These are phyloP conservation scores for Melanophora roralis DNA, from an alignment of 2,888 invertebrate genomes.

Conservation along the genomic window DNA sequence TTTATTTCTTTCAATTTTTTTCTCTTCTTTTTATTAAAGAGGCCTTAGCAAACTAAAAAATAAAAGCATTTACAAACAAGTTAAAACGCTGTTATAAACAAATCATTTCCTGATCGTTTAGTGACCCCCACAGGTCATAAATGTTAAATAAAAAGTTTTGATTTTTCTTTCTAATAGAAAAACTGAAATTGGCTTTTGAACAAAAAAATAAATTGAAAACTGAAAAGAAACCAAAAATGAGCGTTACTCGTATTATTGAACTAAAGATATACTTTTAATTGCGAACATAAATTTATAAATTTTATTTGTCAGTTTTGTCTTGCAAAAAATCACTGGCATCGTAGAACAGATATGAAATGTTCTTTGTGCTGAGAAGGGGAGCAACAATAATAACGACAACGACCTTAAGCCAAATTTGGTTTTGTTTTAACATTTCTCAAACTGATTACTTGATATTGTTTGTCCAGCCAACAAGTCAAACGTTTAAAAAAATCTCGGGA, in stretches of 20 bases:
- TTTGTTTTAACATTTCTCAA: slow-evolving; percentile 22
- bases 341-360: not conserved
- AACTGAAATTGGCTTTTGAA: slow-evolving; percentile 2
- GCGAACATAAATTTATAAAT: slow-evolving; percentile 60
- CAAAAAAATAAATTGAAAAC: no score
- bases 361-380: no score
- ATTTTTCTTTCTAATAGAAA: not conserved
- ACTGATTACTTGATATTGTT: slow-evolving; percentile 25
- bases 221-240: not conserved
- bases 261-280: slow-evolving; percentile 59
- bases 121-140: not conserved
- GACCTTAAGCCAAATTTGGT: slow-evolving; percentile 35
- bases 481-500: not conserved
- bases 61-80: not conserved
- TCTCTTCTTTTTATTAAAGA: no score
- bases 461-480: slow-evolving; percentile 7
- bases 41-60: no score
- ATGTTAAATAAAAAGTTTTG: not conserved
- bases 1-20: no score
- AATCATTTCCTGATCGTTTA: slow-evolving; percentile 42
- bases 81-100: slow-evolving; percentile 20
- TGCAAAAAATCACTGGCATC: slow-evolving; percentile 5
- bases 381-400: not conserved
- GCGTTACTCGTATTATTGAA: not conserved
- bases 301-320: slow-evolving; percentile 56